Evolutionary conservation across 2,888 invertebrate species (phyloP), one percentile per base, ranked within the genome.

Genomic region (Prionchulus punctatus): DNA sequence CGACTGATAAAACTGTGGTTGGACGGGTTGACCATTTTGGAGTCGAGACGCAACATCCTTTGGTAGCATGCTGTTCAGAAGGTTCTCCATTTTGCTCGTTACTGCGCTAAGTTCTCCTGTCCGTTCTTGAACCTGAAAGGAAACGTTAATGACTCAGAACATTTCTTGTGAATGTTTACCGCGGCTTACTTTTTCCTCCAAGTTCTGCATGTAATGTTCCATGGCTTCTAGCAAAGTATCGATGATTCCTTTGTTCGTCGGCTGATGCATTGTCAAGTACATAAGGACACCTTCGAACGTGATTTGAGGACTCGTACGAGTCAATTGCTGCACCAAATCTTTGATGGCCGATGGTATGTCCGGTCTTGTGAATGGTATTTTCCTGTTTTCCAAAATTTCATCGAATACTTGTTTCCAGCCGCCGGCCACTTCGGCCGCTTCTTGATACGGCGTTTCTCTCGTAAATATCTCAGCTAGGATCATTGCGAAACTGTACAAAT

Each of bases 201-300:
- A 61, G 31, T 64, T 62, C 2, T 49, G 42, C 4, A 66, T 64
- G 58, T 71, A 70, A 28, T 62, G 63, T 53, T 72, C 70, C 60
- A 71, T 63, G 2, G 68, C 63, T 25, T 66, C 65, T 63, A 71
- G 68, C 65, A 72, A 69, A 43, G 64, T 64, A 58, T 72, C 72
- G 28, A 71, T 55, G 18, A 72, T 62, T 2, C 67, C 64, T 55
- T 65, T 67, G 26, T 64, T 57, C 1, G 60, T 53, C 1, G 67
- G 65, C 30, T 63, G 64, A 2, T 64, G 63, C 28, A 60, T 58
- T 31, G 61, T 59, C 4, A 70, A 50, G 60, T 64, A 64, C 56
- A 64, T 64, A 2, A 60, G 43, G 27, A 70, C 61, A 47, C 62
- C 62, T 1, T 62, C 60, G 53, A 70, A 66, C 12, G 62, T 62